phyloP scores from a whole-genome alignment of 2,113 vertebrate species.

The Pao palembangensis region DNA sequence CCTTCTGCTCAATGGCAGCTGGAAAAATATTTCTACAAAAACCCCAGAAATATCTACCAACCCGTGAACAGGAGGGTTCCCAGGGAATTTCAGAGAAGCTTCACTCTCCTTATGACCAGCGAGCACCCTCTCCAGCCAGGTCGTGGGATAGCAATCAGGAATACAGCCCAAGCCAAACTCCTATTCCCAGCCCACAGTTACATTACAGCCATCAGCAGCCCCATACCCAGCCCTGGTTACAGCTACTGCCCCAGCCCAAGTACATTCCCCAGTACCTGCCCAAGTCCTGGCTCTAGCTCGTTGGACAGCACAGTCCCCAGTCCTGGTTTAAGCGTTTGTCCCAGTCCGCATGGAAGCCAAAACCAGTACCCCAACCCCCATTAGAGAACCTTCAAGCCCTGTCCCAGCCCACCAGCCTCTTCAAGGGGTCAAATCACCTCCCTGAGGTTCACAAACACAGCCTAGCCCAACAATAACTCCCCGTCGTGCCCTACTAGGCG shows the following conservation, averaged over 20 bases:
- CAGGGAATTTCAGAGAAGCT: constrained; percentile 32
- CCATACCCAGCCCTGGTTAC: constrained; percentile 72
- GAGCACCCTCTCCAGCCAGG: constrained; percentile 68
- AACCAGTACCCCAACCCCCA: constrained; percentile 61
- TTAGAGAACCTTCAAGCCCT: constrained; percentile 60
- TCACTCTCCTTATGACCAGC: constrained; percentile 54
- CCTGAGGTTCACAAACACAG: constrained; percentile 40
- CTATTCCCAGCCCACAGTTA: constrained; percentile 72
- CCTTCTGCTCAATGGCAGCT: constrained; percentile 90
- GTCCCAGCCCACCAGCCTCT: constrained; percentile 48
- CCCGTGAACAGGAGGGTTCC: constrained; percentile 72
- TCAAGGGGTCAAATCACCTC: constrained; percentile 30
- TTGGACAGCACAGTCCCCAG: constrained; percentile 47
- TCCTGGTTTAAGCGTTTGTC: constrained; percentile 65
- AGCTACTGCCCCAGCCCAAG: constrained; percentile 75
- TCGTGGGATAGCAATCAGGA: constrained; percentile 70
- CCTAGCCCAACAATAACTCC: constrained; percentile 32
- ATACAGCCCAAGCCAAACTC: constrained; percentile 67
- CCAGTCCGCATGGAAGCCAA: constrained; percentile 64
- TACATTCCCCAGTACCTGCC: constrained; percentile 56
- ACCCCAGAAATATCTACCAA: constrained; percentile 77
- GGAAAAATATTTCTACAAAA: constrained; percentile 95
- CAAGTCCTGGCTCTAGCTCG: constrained; percentile 53
- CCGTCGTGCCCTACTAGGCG: constrained; percentile 48
- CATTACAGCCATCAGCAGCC: constrained; percentile 74